A percentile compares a stretch with the other conserved stretches of the same genome.
These are phyloP conservation scores for Latrodectus elegans DNA, from an alignment of 2,888 invertebrate species.

Conservation along the genomic window DNA sequence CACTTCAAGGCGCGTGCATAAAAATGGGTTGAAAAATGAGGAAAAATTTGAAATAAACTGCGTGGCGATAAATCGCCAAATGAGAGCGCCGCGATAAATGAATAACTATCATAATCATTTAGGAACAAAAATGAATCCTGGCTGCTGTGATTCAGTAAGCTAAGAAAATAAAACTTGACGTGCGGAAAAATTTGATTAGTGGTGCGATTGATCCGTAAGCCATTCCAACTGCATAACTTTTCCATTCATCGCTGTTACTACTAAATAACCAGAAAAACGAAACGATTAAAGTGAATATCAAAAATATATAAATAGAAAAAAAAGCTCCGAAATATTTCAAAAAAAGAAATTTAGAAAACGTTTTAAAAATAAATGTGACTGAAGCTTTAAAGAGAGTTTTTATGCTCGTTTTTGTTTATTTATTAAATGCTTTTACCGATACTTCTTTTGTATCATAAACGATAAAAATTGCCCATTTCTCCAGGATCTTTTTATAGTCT, in stretches of 20 bases:
- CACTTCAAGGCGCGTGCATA: too few species aligned
- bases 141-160: constrained; percentile 8
- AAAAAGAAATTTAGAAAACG: constrained; percentile 43
- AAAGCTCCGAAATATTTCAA: not conserved
- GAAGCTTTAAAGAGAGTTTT: constrained; percentile 47
- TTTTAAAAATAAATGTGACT: constrained; percentile 38
- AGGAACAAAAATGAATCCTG: constrained; percentile 31
- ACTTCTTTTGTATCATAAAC: constrained; percentile 53
- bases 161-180: constrained; percentile 19
- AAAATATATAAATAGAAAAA: not conserved
- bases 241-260: not conserved
- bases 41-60: too few species aligned
- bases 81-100: not conserved
- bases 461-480: constrained; percentile 64
- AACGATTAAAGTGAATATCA: too few species aligned
- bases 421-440: constrained; percentile 64
- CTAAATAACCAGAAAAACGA: too few species aligned
- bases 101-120: constrained; percentile 10
- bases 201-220: not conserved
- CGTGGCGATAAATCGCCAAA: constrained; percentile 23
- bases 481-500: constrained; percentile 48
- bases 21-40: too few species aligned
- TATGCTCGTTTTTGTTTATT: constrained; percentile 44
- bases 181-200: constrained; percentile 40
- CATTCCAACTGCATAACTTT: not conserved